Evolutionary conservation across 2,888 invertebrate species (phyloP).

Genomic region (Sclerodermus sp.): DNA sequence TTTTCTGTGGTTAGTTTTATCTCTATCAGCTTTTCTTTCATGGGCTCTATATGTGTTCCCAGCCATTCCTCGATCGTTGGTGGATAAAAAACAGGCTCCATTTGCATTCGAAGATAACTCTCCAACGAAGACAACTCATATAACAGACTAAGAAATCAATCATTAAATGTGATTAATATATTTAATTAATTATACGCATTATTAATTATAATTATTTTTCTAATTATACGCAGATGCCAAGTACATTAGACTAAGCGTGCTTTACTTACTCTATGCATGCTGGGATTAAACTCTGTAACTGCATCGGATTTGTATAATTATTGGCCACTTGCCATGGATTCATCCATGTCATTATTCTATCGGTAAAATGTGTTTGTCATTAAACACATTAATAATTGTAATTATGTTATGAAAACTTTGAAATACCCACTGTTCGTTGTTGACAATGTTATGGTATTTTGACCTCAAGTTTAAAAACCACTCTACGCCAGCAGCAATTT

Average conservation of each 20-base stretch:
- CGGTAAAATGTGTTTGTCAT: conserved; percentile 4
- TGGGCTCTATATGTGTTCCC: conserved; percentile 62
- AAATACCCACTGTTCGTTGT: conserved; percentile 62
- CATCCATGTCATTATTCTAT: conserved; percentile 70
- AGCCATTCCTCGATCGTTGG: conserved; percentile 67
- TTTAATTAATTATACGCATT: conserved; percentile 1
- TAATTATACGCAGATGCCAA: no score
- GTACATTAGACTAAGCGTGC: no score
- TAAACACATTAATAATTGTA: background rate
- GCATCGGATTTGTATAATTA: conserved; percentile 68
- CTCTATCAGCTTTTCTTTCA: conserved; percentile 60
- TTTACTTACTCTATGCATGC: conserved; percentile 64
- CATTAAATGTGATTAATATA: conserved; percentile 2
- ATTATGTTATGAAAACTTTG: background rate
- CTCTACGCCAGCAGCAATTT: conserved; percentile 57
- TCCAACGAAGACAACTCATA: conserved; percentile 62
- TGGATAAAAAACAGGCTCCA: conserved; percentile 63
- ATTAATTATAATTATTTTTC: no score
- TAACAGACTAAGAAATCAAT: conserved; percentile 56
- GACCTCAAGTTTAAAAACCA: conserved; percentile 61
- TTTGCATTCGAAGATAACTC: conserved; percentile 59
- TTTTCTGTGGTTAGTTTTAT: conserved; percentile 61
- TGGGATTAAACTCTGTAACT: conserved; percentile 64
- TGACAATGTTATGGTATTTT: conserved; percentile 59
- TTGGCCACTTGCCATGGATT: conserved; percentile 72